Percentiles rank a stretch among this genome's conserved stretches.
Evolutionary conservation across 2,888 invertebrate species (phyloP).

Genomic region (Saturnia japonica): DNA sequence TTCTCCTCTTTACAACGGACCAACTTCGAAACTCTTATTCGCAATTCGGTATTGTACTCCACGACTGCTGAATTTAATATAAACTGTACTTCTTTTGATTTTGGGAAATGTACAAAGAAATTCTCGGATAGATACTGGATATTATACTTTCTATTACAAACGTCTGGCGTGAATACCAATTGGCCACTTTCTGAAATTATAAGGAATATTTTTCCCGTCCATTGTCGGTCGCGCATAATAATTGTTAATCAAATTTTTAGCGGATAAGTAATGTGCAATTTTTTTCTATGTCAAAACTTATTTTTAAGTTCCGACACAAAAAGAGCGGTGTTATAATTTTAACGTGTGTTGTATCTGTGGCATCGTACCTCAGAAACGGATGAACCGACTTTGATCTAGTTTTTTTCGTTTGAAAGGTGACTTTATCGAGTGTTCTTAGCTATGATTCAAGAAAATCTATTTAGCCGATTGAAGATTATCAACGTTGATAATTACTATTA

Average conservation of each 20-base stretch:
- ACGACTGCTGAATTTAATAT: conserved; percentile 57
- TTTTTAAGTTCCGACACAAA: too few relatives aligned
- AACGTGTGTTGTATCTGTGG: too few relatives aligned
- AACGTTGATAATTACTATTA: too few relatives aligned
- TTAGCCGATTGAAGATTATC: too few relatives aligned
- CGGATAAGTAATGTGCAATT: not conserved
- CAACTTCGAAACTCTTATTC: conserved; percentile 41
- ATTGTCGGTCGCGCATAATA: not conserved
- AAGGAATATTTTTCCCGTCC: not conserved
- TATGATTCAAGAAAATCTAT: too few relatives aligned
- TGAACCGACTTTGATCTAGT: too few relatives aligned
- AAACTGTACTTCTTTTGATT: conserved; percentile 45
- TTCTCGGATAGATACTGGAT: not conserved
- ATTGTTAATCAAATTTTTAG: not conserved
- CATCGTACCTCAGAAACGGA: too few relatives aligned
- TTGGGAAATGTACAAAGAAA: conserved; percentile 25
- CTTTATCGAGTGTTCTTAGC: too few relatives aligned
- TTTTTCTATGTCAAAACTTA: not conserved
- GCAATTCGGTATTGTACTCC: conserved; percentile 65
- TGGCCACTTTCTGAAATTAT: not conserved
- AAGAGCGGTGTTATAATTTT: too few relatives aligned
- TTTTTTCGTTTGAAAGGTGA: too few relatives aligned
- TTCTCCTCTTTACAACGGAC: conserved; percentile 23
- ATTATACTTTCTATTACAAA: conserved; percentile 12
- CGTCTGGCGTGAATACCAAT: conserved; percentile 6